Conservation (phyloP, 2,113 vertebrate genomes). For the Tragelaphus buxtoni region DNA sequence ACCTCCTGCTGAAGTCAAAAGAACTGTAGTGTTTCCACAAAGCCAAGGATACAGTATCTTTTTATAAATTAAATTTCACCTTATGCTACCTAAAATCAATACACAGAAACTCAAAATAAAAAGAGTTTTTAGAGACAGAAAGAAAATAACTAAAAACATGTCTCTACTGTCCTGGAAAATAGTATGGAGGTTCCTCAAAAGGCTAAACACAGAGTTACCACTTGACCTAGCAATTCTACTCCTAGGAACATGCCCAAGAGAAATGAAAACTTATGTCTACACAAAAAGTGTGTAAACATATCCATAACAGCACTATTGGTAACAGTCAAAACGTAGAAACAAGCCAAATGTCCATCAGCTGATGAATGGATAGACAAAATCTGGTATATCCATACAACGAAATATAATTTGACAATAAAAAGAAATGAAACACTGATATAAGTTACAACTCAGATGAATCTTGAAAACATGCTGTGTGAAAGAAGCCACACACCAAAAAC, state of each 20-base stretch:
- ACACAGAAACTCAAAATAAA: constrained; percentile 22
- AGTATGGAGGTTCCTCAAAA: not conserved
- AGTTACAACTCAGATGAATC: not conserved
- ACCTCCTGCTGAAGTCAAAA: not conserved
- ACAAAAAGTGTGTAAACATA: not conserved
- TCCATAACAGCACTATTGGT: not conserved
- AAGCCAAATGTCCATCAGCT: not conserved
- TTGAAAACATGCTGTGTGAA: not conserved
- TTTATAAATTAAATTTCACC: not conserved
- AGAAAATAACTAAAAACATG: not conserved
- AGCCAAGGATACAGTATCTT: not conserved
- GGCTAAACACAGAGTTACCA: not conserved
- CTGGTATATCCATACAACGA: not conserved
- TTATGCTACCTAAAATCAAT: not conserved
- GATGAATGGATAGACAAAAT: not conserved
- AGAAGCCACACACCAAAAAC: not conserved
- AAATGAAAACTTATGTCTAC: not conserved
- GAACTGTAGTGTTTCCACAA: not conserved
- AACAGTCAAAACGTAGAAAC: not conserved
- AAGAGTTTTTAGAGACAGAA: not conserved
- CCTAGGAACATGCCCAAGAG: not conserved
- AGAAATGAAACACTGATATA: not conserved
- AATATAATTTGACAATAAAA: not conserved
- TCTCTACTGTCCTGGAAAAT: not conserved
- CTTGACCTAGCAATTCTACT: not conserved